Percentiles rank a stretch among this genome's conserved stretches.
phyloP scores from a whole-genome alignment of 2,113 vertebrate genomes.

The Anoplopoma fimbria region DNA sequence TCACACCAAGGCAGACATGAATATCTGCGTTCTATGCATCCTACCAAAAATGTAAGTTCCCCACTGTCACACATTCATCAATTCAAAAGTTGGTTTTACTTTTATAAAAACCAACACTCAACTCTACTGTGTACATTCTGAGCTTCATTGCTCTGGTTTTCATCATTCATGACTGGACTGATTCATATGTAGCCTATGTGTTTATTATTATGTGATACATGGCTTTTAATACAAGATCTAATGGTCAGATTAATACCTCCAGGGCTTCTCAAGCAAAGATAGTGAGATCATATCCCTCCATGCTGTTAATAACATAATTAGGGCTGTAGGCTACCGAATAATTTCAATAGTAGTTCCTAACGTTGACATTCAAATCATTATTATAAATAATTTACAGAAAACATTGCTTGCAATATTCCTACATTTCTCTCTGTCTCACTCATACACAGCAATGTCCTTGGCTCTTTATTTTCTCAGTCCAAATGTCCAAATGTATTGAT shows the following conservation, averaged over 20 bases:
- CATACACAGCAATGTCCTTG: background rate
- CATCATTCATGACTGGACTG: background rate
- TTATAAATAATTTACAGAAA: background rate
- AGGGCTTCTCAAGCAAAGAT: background rate
- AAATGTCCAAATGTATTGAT: background rate
- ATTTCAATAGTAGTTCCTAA: background rate
- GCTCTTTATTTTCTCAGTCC: background rate
- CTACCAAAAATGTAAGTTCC: background rate
- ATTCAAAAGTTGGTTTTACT: background rate
- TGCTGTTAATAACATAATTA: background rate
- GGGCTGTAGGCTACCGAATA: background rate
- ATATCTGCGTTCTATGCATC: background rate
- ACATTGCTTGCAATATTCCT: background rate
- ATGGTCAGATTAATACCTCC: background rate
- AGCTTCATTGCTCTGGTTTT: background rate
- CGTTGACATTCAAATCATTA: background rate
- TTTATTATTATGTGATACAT: background rate
- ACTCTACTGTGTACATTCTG: background rate
- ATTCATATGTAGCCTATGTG: background rate
- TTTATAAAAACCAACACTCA: background rate
- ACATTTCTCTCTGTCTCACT: background rate
- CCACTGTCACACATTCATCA: background rate
- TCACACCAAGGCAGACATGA: background rate
- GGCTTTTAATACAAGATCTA: background rate
- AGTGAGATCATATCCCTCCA: background rate